A percentile compares a stretch with the other conserved stretches of the same genome.
Evolutionary conservation across 1,140 invertebrate species (phyloP).

Genomic region (Drosophila malerkotliana): DNA sequence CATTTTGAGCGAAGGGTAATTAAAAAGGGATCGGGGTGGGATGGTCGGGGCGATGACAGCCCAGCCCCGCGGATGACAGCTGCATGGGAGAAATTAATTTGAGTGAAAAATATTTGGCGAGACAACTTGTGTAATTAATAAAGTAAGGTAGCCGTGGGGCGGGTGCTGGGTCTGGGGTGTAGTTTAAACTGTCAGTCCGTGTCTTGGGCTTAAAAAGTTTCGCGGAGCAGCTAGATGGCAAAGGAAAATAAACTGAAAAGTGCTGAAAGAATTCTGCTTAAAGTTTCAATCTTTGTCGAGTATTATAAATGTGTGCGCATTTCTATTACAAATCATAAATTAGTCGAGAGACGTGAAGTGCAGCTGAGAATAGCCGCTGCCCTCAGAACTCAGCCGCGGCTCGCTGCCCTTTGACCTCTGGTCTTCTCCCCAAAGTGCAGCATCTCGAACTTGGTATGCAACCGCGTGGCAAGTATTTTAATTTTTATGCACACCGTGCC

Average conservation of each 20-base stretch:
- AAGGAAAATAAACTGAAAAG: constrained; percentile 5
- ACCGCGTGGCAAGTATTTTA: constrained; percentile 72
- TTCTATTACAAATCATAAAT: constrained; percentile 67
- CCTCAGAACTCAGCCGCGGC: neutral
- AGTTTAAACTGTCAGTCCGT: constrained; percentile 70
- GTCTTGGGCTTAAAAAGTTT: constrained; percentile 66
- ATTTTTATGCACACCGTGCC: constrained; percentile 71
- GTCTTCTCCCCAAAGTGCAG: constrained; percentile 1
- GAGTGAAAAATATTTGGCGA: constrained; percentile 77
- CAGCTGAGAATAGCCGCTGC: constrained; percentile 7
- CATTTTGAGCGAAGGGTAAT: constrained; percentile 54
- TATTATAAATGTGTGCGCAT: constrained; percentile 23
- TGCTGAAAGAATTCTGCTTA: constrained; percentile 23
- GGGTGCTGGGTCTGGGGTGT: constrained; percentile 10
- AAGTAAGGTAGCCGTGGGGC: constrained; percentile 40
- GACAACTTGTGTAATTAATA: constrained; percentile 80
- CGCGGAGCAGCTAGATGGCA: constrained; percentile 33
- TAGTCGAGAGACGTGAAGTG: constrained; percentile 61
- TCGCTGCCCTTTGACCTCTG: neutral
- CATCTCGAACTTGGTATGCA: constrained; percentile 50
- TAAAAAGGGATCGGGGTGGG: constrained; percentile 12
- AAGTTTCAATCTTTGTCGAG: constrained; percentile 45
- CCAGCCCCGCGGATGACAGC: constrained; percentile 52
- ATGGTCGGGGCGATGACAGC: neutral
- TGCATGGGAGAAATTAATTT: constrained; percentile 80